Evolutionary conservation across 2,113 vertebrate species (phyloP).

Genomic region (Semnornis frantzii): DNA sequence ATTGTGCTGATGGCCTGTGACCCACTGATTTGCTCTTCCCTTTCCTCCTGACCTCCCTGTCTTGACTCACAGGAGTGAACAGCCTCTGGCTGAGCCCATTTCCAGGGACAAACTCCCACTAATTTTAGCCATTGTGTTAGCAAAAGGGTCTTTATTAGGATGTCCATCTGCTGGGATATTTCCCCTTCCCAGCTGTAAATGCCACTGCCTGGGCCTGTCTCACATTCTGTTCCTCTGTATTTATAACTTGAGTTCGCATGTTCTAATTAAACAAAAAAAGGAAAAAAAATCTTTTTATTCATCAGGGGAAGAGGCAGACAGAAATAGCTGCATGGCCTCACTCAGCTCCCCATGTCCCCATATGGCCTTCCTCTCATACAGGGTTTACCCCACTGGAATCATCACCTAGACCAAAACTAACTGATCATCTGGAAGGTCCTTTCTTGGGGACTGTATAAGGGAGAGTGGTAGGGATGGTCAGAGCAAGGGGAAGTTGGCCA

Average conservation of each 20-base stretch:
- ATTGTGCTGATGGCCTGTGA: background rate
- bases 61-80: background rate
- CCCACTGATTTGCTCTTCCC: background rate
- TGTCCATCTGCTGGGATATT: slow-evolving; percentile 76
- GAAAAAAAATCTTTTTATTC: background rate
- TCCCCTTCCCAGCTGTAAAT: slow-evolving; percentile 71
- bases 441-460: background rate
- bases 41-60: background rate
- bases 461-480: background rate
- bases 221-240: slow-evolving; percentile 78
- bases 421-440: background rate
- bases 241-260: slow-evolving; percentile 75
- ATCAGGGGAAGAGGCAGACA: slow-evolving; percentile 7
- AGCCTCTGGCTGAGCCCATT: background rate
- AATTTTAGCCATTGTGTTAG: slow-evolving; percentile 72
- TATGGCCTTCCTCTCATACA: background rate
- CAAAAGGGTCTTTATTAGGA: slow-evolving; percentile 68
- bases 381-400: background rate
- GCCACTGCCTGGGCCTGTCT: slow-evolving; percentile 33
- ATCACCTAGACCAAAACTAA: background rate
- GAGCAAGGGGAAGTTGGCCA: background rate
- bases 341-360: background rate
- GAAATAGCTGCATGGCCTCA: slow-evolving; percentile 9
- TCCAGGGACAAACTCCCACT: slow-evolving; percentile 47
- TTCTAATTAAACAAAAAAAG: slow-evolving; percentile 50